A percentile compares a stretch with the other conserved stretches of the same genome.
phyloP scores from a whole-genome alignment of 2,797 vertebrate species.

The Pogoniulus pusillus region DNA sequence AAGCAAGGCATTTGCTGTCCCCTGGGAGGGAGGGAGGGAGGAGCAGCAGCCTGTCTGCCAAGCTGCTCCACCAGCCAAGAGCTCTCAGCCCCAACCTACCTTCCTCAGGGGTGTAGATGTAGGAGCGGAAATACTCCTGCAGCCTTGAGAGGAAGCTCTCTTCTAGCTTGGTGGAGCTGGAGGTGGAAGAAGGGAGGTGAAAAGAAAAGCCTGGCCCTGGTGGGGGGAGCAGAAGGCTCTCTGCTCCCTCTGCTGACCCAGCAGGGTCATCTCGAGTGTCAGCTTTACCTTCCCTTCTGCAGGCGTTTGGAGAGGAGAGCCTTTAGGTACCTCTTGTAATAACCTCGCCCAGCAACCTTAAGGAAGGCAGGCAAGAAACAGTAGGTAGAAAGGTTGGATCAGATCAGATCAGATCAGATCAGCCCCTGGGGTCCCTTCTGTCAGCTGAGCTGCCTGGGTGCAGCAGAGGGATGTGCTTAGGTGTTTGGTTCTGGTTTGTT shows the following conservation, averaged over 20 bases:
- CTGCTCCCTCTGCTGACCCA: background rate
- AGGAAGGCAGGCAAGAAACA: background rate
- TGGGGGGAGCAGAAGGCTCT: accelerated
- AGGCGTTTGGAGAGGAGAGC: slow-evolving; percentile 80
- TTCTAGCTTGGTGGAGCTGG: slow-evolving; percentile 70
- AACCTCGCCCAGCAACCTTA: slow-evolving; percentile 82
- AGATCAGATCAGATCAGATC: too few species aligned
- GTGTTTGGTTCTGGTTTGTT: too few species aligned
- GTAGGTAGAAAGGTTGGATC: too few species aligned
- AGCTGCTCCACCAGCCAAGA: background rate
- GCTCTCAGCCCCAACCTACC: slow-evolving; percentile 68
- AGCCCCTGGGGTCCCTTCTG: too few species aligned
- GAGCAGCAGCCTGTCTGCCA: background rate
- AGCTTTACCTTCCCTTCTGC: slow-evolving; percentile 77
- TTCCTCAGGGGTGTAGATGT: slow-evolving; percentile 84
- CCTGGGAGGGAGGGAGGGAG: too few species aligned
- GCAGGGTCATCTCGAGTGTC: too few species aligned
- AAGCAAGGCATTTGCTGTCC: background rate
- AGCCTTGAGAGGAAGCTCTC: slow-evolving; percentile 76
- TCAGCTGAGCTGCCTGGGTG: background rate
- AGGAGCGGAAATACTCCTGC: slow-evolving; percentile 74
- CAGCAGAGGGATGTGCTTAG: background rate
- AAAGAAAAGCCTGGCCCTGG: accelerated
- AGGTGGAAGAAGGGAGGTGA: background rate
- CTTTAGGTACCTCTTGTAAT: slow-evolving; percentile 89